A percentile compares a stretch with the other conserved stretches of the same genome.
Conservation (phyloP, 2,888 invertebrate genomes). For the Plebejus argus region DNA sequence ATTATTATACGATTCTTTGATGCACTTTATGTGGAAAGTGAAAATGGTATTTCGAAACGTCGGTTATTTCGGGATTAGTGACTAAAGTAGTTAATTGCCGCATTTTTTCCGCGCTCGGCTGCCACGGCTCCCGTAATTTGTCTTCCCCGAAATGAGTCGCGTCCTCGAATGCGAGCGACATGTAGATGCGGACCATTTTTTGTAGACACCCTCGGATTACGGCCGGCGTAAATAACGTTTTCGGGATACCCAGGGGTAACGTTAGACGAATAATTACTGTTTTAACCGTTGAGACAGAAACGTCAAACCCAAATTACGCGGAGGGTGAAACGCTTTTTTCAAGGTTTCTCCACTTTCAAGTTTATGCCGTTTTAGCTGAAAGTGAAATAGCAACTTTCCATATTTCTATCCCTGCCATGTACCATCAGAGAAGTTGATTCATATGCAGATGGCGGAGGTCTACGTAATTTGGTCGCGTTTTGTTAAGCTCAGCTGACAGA, state of each 20-base stretch:
- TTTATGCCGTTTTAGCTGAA: conserved; percentile 37
- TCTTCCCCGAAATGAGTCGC: conserved; percentile 80
- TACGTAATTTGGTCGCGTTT: too few relatives aligned
- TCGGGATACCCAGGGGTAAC: conserved; percentile 75
- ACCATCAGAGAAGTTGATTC: too few relatives aligned
- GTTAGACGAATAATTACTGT: conserved; percentile 78
- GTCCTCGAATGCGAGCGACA: conserved; percentile 77
- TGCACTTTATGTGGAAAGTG: conserved; percentile 37
- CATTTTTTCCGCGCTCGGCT: conserved; percentile 73
- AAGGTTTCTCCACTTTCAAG: conserved; percentile 44
- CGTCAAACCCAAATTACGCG: conserved; percentile 74
- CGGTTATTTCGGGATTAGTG: conserved; percentile 63
- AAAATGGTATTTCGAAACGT: conserved; percentile 44
- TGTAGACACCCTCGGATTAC: conserved; percentile 68
- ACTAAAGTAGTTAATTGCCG: conserved; percentile 73
- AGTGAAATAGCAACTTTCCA: not conserved
- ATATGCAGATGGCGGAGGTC: too few relatives aligned
- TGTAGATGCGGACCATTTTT: conserved; percentile 66
- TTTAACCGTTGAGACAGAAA: conserved; percentile 75
- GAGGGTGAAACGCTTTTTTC: conserved; percentile 55
- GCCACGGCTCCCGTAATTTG: conserved; percentile 77
- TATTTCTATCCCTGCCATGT: not conserved
- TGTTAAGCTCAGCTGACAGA: too few relatives aligned
- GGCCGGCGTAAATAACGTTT: conserved; percentile 76
- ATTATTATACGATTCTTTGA: conserved; percentile 41